Percentiles rank a stretch among this genome's conserved stretches.
Conservation (phyloP, 2,888 invertebrate genomes). For the Platycheirus rosarum region DNA sequence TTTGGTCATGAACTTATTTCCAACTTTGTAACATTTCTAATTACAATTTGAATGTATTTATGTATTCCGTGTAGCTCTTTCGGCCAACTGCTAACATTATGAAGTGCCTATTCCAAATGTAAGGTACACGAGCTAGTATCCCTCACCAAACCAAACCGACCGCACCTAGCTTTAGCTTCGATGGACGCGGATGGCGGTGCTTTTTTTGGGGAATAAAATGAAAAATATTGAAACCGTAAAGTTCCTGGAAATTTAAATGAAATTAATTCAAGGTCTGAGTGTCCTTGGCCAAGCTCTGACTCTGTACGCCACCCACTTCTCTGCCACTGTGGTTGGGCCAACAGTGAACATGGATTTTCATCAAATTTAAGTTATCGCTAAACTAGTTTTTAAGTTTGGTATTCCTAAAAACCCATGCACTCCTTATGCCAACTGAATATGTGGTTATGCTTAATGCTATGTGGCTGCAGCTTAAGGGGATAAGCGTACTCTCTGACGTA, state of each 20-base stretch:
- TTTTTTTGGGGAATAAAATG: neutral
- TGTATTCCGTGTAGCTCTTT: conserved; percentile 4
- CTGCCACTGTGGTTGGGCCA: conserved; percentile 4
- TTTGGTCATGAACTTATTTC: conserved; percentile 56
- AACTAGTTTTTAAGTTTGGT: conserved; percentile 43
- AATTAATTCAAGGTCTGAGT: conserved; percentile 18
- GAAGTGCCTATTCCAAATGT: conserved; percentile 5
- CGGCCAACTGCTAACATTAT: conserved; percentile 18
- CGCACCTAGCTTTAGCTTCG: conserved; percentile 13
- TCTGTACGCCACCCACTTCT: too few relatives aligned
- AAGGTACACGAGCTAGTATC: neutral
- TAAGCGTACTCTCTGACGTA: neutral
- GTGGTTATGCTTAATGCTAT: conserved; percentile 22
- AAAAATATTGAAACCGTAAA: conserved; percentile 13
- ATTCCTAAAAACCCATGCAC: conserved; percentile 23
- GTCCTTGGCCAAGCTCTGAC: too few relatives aligned
- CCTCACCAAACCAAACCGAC: conserved; percentile 5
- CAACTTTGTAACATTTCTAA: conserved; percentile 47
- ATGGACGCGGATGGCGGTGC: neutral
- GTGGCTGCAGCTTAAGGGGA: conserved; percentile 27
- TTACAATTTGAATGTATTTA: conserved; percentile 47
- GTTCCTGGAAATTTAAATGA: conserved; percentile 23
- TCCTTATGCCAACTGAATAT: conserved; percentile 10
- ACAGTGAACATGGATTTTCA: conserved; percentile 39
- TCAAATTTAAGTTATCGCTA: conserved; percentile 61